These are phyloP conservation scores for Scaptomyza tumidula DNA, from an alignment of 2,888 invertebrate species.

Conservation along the genomic window DNA sequence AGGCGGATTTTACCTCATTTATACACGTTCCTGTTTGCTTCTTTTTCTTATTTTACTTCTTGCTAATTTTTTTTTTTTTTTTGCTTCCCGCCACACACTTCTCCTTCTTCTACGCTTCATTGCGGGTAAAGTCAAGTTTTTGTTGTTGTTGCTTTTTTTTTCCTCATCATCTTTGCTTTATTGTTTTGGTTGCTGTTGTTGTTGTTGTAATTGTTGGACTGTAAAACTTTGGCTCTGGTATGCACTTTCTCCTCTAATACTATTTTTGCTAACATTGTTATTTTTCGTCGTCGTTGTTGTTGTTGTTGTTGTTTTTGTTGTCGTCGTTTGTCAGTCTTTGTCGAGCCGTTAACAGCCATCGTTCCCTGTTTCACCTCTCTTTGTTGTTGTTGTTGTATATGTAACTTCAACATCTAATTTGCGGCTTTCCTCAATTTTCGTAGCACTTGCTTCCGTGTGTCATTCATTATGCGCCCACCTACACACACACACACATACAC, in stretches of 20 bases:
- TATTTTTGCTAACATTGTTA: slow-evolving; percentile 75
- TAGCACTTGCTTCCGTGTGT: slow-evolving; percentile 50
- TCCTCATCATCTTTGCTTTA: slow-evolving; percentile 21
- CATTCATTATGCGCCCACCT: slow-evolving; percentile 25
- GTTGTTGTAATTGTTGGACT: slow-evolving; percentile 70
- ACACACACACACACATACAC: slow-evolving; percentile 4
- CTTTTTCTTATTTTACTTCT: slow-evolving; percentile 4
- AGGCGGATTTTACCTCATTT: slow-evolving; percentile 78
- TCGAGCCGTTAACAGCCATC: slow-evolving; percentile 37
- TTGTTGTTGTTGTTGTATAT: slow-evolving; percentile 16
- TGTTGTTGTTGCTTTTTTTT: slow-evolving; percentile 28
- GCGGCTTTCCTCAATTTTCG: slow-evolving; percentile 66
- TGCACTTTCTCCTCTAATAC: slow-evolving; percentile 78
- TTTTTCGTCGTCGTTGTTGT: slow-evolving; percentile 39
- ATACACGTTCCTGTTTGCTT: slow-evolving; percentile 67
- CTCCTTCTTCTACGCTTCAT: slow-evolving; percentile 30
- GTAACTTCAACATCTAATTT: slow-evolving; percentile 67
- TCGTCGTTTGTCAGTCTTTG: slow-evolving; percentile 6
- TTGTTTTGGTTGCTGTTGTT: slow-evolving; percentile 24
- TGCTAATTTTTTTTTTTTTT: neutral
- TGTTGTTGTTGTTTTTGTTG: slow-evolving; percentile 57
- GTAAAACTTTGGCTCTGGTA: slow-evolving; percentile 72
- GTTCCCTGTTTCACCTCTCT: slow-evolving; percentile 11
- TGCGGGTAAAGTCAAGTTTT: slow-evolving; percentile 35
- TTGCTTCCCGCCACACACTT: too few relatives aligned